These are phyloP conservation scores for Nomada fucata DNA, from an alignment of 2,888 invertebrate genomes.

Conservation along the genomic window DNA sequence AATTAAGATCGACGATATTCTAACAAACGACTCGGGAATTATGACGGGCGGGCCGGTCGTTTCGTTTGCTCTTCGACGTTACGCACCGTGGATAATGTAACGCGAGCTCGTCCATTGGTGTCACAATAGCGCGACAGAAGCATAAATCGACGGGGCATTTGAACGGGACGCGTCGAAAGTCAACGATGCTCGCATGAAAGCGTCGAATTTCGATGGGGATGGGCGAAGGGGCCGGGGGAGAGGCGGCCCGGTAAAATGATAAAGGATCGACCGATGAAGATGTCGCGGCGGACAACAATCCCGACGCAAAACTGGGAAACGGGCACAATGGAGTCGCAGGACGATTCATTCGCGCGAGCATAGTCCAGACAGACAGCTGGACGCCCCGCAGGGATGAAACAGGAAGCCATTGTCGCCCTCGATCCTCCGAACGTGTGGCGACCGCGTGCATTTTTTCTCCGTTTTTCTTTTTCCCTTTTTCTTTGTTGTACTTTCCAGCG, in stretches of 20 bases:
- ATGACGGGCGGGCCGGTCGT: not conserved
- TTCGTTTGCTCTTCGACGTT: not conserved
- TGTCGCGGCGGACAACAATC: constrained; percentile 62
- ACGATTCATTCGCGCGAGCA: constrained; percentile 69
- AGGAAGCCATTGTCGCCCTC: constrained; percentile 77
- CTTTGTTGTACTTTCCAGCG: constrained; percentile 20
- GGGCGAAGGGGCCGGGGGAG: constrained; percentile 1
- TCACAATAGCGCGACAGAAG: not conserved
- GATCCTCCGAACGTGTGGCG: constrained; percentile 64
- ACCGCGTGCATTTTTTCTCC: constrained; percentile 48
- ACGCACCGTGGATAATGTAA: not conserved
- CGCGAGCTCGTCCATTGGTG: not conserved
- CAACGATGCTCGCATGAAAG: constrained; percentile 52
- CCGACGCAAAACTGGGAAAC: constrained; percentile 66
- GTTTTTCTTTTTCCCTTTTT: constrained; percentile 22
- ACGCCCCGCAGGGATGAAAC: constrained; percentile 76
- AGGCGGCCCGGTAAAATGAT: constrained; percentile 52
- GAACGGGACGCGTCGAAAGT: constrained; percentile 17
- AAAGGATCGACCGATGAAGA: constrained; percentile 66
- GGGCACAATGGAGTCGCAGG: constrained; percentile 64
- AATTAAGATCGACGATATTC: not conserved
- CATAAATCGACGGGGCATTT: constrained; percentile 12
- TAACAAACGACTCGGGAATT: not conserved
- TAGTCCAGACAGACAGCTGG: constrained; percentile 75
- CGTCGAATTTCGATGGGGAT: constrained; percentile 15